Evolutionary conservation across 2,888 invertebrate species (phyloP).

Genomic region (Germaria angustata): DNA sequence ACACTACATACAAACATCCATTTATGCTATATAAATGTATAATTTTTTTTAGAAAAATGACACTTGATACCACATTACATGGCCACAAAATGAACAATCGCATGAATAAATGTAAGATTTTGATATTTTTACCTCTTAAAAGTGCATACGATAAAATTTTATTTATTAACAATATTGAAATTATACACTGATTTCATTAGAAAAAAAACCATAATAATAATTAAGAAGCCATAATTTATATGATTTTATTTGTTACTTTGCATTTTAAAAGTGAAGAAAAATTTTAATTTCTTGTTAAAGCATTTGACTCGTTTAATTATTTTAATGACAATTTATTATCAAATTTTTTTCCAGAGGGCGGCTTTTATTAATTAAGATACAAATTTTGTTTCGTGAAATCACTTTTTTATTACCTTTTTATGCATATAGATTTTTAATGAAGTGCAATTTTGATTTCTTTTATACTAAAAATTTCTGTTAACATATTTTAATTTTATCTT

Average conservation of each 20-base stretch:
- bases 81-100: slow-evolving; percentile 49
- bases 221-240: slow-evolving; percentile 51
- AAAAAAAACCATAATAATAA: slow-evolving; percentile 12
- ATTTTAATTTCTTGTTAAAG: slow-evolving; percentile 25
- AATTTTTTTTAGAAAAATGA: slow-evolving; percentile 18
- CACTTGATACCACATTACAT: slow-evolving; percentile 54
- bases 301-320: slow-evolving; percentile 17
- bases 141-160: not conserved
- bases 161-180: not conserved
- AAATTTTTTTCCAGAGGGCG: not conserved
- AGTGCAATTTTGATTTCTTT: slow-evolving; percentile 49
- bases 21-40: not conserved
- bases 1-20: not conserved
- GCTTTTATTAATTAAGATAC: slow-evolving; percentile 52
- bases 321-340: slow-evolving; percentile 22
- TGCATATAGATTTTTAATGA: slow-evolving; percentile 44
- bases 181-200: slow-evolving; percentile 2
- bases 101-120: not conserved
- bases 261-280: not conserved
- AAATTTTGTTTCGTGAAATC: slow-evolving; percentile 44
- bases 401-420: slow-evolving; percentile 63
- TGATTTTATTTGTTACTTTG: slow-evolving; percentile 6
- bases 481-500: slow-evolving; percentile 51
- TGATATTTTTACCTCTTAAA: not conserved
- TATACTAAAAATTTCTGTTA: slow-evolving; percentile 23